phyloP scores from a whole-genome alignment of 1,140 invertebrate genomes.

The Mycetomoellerius zeteki region DNA sequence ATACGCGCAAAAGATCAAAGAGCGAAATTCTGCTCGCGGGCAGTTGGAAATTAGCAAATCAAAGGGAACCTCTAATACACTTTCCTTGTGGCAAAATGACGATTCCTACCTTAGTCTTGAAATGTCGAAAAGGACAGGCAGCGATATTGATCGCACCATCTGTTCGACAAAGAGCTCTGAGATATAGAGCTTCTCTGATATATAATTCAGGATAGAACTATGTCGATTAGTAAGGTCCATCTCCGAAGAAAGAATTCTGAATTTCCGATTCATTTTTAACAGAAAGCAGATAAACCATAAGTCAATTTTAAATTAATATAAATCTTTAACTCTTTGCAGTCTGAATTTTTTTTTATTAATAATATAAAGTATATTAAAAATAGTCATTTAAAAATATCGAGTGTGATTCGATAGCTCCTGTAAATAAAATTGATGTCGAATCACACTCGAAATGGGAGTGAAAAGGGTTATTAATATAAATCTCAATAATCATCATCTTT shows the following conservation, averaged over 20 bases:
- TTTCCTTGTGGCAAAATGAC: constrained; percentile 58
- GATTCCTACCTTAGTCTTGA: constrained; percentile 46
- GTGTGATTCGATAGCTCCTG: too few relatives aligned
- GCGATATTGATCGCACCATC: constrained; percentile 43
- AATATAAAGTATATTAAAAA: too few relatives aligned
- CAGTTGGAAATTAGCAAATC: constrained; percentile 67
- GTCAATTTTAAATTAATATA: neutral
- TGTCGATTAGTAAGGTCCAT: constrained; percentile 16
- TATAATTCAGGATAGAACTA: constrained; percentile 30
- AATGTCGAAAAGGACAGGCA: constrained; percentile 44
- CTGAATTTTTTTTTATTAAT: too few relatives aligned
- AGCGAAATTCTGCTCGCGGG: constrained; percentile 55
- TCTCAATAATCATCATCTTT: neutral
- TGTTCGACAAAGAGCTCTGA: constrained; percentile 17
- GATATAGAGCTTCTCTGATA: constrained; percentile 4
- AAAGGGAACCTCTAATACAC: constrained; percentile 62
- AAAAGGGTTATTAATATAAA: too few relatives aligned
- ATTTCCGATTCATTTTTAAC: neutral
- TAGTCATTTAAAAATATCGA: too few relatives aligned
- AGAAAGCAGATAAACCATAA: neutral
- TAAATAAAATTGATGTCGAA: too few relatives aligned
- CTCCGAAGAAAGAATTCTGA: neutral
- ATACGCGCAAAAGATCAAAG: constrained; percentile 63
- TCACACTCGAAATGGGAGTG: too few relatives aligned
- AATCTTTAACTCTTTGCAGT: too few relatives aligned